Evolutionary conservation across 2,888 invertebrate species (phyloP).

Genomic region (Leptothorax acervorum): DNA sequence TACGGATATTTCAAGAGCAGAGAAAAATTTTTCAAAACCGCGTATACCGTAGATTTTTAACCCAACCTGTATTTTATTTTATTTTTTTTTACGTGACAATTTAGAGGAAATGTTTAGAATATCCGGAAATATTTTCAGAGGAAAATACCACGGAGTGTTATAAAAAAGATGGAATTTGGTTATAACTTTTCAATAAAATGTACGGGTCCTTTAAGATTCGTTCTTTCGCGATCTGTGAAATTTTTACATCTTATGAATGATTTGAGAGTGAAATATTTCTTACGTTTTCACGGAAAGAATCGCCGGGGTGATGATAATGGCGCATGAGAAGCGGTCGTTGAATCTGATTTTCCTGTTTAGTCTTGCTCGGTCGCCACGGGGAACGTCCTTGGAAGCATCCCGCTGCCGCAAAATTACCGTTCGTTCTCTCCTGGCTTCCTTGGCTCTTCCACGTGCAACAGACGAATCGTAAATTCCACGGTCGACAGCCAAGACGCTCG

Average conservation of each 20-base stretch:
- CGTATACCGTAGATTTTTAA: slow-evolving; percentile 4
- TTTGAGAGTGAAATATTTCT: background rate
- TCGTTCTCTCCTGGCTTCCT: slow-evolving; percentile 31
- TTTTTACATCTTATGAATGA: background rate
- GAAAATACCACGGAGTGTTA: background rate
- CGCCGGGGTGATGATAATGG: slow-evolving; percentile 9
- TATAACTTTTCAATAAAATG: slow-evolving; percentile 1
- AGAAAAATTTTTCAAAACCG: background rate
- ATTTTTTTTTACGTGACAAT: slow-evolving; percentile 9
- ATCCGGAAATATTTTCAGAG: slow-evolving; percentile 14
- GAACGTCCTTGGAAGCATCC: slow-evolving; percentile 33
- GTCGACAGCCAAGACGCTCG: slow-evolving; percentile 41
- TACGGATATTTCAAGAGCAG: background rate
- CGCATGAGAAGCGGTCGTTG: slow-evolving; percentile 11
- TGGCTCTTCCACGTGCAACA: slow-evolving; percentile 38
- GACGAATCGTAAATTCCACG: slow-evolving; percentile 52
- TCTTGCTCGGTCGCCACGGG: slow-evolving; percentile 21
- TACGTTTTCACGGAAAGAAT: background rate
- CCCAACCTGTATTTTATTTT: background rate
- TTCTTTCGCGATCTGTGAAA: background rate
- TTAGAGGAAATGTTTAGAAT: slow-evolving; percentile 1
- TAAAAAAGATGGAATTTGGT: background rate
- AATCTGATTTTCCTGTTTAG: slow-evolving; percentile 47
- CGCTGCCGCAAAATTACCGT: slow-evolving; percentile 45
- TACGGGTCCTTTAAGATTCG: background rate